Evolutionary conservation across 2,113 vertebrate species (phyloP).

Genomic region (Noturus placidus): DNA sequence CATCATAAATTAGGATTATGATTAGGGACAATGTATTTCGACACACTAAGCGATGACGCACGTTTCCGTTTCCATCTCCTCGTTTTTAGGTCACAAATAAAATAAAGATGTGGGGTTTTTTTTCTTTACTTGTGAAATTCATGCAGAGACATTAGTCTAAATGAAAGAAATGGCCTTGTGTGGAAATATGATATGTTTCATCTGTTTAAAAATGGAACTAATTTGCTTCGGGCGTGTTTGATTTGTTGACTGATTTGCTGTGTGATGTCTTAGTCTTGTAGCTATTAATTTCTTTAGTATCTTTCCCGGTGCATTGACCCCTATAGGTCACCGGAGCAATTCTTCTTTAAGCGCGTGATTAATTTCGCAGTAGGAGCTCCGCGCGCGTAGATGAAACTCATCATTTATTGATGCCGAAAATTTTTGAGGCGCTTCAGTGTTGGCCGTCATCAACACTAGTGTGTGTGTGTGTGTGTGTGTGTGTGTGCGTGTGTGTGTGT

Average conservation of each 20-base stretch:
- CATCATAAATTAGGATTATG: constrained; percentile 65
- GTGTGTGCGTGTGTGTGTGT: background rate
- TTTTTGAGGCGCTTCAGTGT: constrained; percentile 39
- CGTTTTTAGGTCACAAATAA: constrained; percentile 13
- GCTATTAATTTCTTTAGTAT: constrained; percentile 69
- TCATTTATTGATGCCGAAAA: constrained; percentile 61
- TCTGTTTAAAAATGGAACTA: constrained; percentile 67
- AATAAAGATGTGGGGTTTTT: background rate
- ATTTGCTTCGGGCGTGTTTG: constrained; percentile 69
- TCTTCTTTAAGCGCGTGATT: constrained; percentile 76
- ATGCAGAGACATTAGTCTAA: constrained; percentile 27
- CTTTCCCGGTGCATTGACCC: constrained; percentile 60
- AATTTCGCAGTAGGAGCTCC: constrained; percentile 74
- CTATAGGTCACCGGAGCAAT: constrained; percentile 70
- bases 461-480: constrained; percentile 9
- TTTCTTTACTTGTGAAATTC: background rate
- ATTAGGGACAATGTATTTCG: background rate
- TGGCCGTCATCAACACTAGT: background rate
- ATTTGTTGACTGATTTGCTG: constrained; percentile 74
- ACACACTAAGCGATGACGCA: background rate
- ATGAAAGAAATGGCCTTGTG: constrained; percentile 8
- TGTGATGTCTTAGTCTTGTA: constrained; percentile 73
- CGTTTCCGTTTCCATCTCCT: background rate
- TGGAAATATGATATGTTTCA: constrained; percentile 46
- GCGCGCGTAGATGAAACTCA: constrained; percentile 57